A percentile compares a stretch with the other conserved stretches of the same genome.
phyloP scores from a whole-genome alignment of 2,797 vertebrate species.

The Poeciliopsis turneri region DNA sequence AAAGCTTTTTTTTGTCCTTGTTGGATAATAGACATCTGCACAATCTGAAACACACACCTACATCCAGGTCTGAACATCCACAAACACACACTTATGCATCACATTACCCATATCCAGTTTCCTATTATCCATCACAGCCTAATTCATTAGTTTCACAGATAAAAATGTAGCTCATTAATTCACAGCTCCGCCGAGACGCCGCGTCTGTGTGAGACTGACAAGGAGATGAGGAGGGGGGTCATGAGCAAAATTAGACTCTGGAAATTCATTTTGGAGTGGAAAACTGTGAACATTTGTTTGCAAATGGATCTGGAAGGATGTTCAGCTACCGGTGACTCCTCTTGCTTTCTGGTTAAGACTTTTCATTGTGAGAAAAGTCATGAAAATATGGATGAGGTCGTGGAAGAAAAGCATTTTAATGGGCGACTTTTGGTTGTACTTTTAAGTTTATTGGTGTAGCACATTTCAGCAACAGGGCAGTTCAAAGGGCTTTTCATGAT shows the following conservation, averaged over 20 bases:
- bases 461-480: no score
- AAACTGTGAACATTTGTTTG: slow-evolving; percentile 12
- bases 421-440: background rate
- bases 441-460: no score
- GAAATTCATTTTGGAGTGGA: slow-evolving; percentile 47
- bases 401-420: background rate
- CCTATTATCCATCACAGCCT: slow-evolving; percentile 58
- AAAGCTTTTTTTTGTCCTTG: slow-evolving; percentile 70
- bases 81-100: slow-evolving; percentile 39
- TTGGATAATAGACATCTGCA: slow-evolving; percentile 40
- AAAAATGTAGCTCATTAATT: slow-evolving; percentile 69
- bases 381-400: background rate
- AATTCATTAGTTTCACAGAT: slow-evolving; percentile 72
- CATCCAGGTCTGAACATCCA: slow-evolving; percentile 2
- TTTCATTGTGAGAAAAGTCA: background rate
- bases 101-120: slow-evolving; percentile 51
- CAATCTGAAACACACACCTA: slow-evolving; percentile 3
- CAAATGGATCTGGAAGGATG: background rate
- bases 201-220: slow-evolving; percentile 2
- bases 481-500: no score
- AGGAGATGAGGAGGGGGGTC: slow-evolving; percentile 21
- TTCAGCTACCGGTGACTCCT: slow-evolving; percentile 2
- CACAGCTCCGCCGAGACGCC: slow-evolving; percentile 38
- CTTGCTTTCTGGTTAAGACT: background rate
- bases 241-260: slow-evolving; percentile 49